Base-by-base conservation (phyloP, 2,888 invertebrate genomes). In the Choristoneura rosaceana region DNA sequence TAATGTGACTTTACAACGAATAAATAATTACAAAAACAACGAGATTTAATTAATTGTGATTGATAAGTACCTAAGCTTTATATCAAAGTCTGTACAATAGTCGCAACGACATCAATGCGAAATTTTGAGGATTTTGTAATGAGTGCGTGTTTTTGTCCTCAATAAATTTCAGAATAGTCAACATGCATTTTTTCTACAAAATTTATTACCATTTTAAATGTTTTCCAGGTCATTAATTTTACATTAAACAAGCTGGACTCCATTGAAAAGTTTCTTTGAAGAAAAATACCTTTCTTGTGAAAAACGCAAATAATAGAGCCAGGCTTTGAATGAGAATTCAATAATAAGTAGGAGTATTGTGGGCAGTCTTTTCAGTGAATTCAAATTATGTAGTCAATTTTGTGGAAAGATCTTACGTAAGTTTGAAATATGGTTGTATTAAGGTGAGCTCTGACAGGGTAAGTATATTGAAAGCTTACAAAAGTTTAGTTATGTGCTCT, bases 321-420 rank as follows among this genome's bases (percentile, higher is more conserved):
- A 14, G 43, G 55, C 34, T 64, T 70, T 70, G 41, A 74, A 74
- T 74, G 15, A 25, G 33, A 74, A 75, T 71, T 75, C 67, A 71
- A 74, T 74, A 65, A 68, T 67, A 68, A 74, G 58, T 38, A 15
- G 47, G 34, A 47, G 63, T 17, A 64, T 71, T 74, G 61, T 71
- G 50, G 33, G 61, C 41, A 59, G 45, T 45, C 25, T 65, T 9
- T 60, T 60, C 41, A 58, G 62, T 25, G 58, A 71, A 62, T 60
- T 65, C 60, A 25, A 15, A 71, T 68, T 68, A 33, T 50, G 67
- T 34, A 47, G 38, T 47, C 33, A 70, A 25, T 34, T 47, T 47
- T 55, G 7, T 17, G n/a, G 52, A 71, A 38, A 17, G 45, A 70
- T 17, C 9, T 2, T 17, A 17, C 17, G 25, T 25, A 62, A 62